Base-by-base conservation (phyloP, 2,888 invertebrate species). In the Physocephala rufipes region DNA sequence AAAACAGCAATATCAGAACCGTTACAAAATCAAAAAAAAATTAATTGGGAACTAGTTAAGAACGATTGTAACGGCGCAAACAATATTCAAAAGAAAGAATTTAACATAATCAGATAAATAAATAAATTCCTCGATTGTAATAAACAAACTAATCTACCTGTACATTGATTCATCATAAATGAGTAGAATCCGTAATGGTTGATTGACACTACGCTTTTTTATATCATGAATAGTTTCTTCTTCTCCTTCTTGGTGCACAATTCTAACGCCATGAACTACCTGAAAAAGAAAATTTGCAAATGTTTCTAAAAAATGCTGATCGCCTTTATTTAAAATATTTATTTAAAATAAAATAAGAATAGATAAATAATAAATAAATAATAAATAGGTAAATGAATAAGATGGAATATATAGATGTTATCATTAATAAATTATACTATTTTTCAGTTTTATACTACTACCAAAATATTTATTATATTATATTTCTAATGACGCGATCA, bases 121-220 rank as follows among this genome's bases (percentile, higher is more conserved):
- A 2, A 28, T 43, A 7, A n/a, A n/a, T 16, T 16, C 2, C n/a
- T 43, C 12, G 43, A 30, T 30, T 19, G 30, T 26, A 12, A 1
- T 15, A 2, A 24, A 3, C 59, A 58, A 58, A 84, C 4, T 36
- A n/a, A n/a, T 90, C 89, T 83, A 95, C 95, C 93, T 92, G 87
- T 92, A 94, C 62, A 96, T 95, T 81, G 95, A 95, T 77, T 92
- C 90, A 83, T 96, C 96, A 82, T 96, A 96, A 82, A 91, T 91
- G 77, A 96, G 89, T 75, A 94, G 90, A 80, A 96, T 95, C 81
- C 95, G 89, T 77, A 96, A 87, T 0, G 93, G 93, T 80, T 95
- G 95, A 86, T 92, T 91, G 79, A 93, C 81, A 59, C 92, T 93
- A 73, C 94, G 87, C 82, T 92, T 93, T 81, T 89, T 91, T 82